Percentiles rank a stretch among this genome's conserved stretches.
phyloP scores from a whole-genome alignment of 2,113 vertebrate species.

The Pachypanchax playfairii region DNA sequence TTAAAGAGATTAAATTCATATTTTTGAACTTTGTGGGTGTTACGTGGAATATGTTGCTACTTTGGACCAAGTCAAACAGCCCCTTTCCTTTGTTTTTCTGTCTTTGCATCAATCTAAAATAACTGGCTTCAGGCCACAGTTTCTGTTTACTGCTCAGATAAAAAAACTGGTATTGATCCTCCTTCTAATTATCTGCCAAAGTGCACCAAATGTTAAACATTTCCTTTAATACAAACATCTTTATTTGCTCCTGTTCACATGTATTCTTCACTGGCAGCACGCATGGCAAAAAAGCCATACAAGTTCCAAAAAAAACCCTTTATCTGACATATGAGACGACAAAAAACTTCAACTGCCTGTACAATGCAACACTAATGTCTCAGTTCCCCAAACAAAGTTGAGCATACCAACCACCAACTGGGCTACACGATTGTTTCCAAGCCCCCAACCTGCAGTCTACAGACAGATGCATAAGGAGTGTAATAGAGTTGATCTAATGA shows the following conservation, averaged over 20 bases:
- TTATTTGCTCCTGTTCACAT: background rate
- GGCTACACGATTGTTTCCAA: slow-evolving; percentile 39
- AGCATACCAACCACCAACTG: slow-evolving; percentile 40
- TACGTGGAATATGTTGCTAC: background rate
- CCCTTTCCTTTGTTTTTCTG: background rate
- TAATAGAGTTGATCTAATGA: slow-evolving; percentile 77
- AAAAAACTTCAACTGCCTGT: slow-evolving; percentile 5
- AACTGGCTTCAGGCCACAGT: slow-evolving; percentile 2
- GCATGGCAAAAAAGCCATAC: slow-evolving; percentile 1
- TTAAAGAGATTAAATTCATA: slow-evolving; percentile 3
- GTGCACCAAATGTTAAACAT: slow-evolving; percentile 4
- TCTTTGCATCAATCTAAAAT: slow-evolving; percentile 23
- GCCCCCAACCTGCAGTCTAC: slow-evolving; percentile 40
- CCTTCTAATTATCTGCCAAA: slow-evolving; percentile 5
- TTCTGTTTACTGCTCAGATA: background rate
- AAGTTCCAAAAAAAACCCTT: slow-evolving; percentile 10
- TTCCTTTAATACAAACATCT: background rate
- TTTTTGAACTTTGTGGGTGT: background rate
- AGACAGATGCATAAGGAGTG: slow-evolving; percentile 69
- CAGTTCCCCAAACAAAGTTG: background rate
- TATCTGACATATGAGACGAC: background rate
- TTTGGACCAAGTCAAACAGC: background rate
- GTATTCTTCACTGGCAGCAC: background rate
- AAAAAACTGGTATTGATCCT: background rate
- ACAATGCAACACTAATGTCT: slow-evolving; percentile 11